Evolutionary conservation across 2,797 vertebrate genomes (phyloP).

Genomic region (Chelonia mydas): DNA sequence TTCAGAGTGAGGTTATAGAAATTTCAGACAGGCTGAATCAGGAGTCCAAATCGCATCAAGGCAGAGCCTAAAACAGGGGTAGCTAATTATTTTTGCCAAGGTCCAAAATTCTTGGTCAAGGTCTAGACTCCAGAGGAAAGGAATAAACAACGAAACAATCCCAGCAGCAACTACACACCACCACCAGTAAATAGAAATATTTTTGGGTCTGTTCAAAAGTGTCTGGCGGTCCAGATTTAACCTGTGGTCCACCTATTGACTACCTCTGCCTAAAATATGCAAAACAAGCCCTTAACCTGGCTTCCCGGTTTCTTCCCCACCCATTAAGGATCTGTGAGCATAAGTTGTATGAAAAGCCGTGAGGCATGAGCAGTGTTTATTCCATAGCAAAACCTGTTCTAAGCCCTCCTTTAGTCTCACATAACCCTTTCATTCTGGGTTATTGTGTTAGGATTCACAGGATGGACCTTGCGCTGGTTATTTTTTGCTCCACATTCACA

Average conservation of each 20-base stretch:
- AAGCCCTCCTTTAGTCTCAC: not conserved
- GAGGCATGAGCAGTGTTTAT: not conserved
- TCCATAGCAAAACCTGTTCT: not conserved
- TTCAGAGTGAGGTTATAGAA: conserved; percentile 83
- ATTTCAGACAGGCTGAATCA: conserved; percentile 73
- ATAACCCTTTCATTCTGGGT: not conserved
- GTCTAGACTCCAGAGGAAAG: no score
- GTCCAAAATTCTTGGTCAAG: no score
- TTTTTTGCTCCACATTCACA: not conserved
- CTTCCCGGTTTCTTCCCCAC: not conserved
- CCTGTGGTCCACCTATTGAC: no score
- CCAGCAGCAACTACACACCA: no score
- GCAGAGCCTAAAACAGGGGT: no score
- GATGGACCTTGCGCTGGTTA: not conserved
- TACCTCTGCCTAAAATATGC: not conserved
- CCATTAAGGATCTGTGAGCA: not conserved
- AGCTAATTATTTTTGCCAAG: no score
- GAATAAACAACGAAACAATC: no score
- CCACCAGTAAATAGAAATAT: no score
- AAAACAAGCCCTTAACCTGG: not conserved
- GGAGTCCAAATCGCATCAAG: no score
- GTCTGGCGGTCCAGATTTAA: no score
- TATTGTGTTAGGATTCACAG: not conserved
- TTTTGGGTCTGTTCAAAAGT: no score
- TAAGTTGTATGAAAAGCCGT: not conserved